phyloP scores from a whole-genome alignment of 2,888 invertebrate species.

The Leptogaster cylindrica region DNA sequence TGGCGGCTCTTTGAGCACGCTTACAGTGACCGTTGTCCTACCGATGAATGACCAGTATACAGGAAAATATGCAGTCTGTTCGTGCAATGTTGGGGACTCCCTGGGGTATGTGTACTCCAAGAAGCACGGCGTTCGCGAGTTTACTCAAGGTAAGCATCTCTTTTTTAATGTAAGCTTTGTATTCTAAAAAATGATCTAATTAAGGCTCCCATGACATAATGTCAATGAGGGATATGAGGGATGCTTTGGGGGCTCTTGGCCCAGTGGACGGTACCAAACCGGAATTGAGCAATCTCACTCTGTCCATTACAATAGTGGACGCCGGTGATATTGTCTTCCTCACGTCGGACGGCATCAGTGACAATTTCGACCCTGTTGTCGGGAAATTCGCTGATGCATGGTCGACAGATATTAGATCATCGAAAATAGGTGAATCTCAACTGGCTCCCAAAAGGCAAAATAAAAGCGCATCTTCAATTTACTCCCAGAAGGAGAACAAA shows the following conservation, averaged over 20 bases:
- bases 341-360: conserved; percentile 88
- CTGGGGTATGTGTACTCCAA: conserved; percentile 85
- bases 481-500: conserved; percentile 51
- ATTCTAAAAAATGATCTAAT: conserved; percentile 38
- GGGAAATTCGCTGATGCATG: conserved; percentile 78
- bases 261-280: conserved; percentile 85
- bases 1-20: conserved; percentile 81
- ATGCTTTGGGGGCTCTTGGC: conserved; percentile 86
- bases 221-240: conserved; percentile 83
- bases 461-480: conserved; percentile 59
- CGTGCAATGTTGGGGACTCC: conserved; percentile 89
- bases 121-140: conserved; percentile 79
- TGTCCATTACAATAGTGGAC: conserved; percentile 81
- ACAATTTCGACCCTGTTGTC: conserved; percentile 91
- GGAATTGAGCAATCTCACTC: conserved; percentile 84
- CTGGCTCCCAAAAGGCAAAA: conserved; percentile 58
- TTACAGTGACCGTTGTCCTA: conserved; percentile 79
- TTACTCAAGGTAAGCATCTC: conserved; percentile 69
- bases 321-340: conserved; percentile 83
- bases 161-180: neutral
- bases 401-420: conserved; percentile 56
- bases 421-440: conserved; percentile 44
- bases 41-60: conserved; percentile 62
- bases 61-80: conserved; percentile 74
- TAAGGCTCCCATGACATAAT: conserved; percentile 81